phyloP scores from a whole-genome alignment of 1,140 invertebrate genomes.

The Sycophila sp. region DNA sequence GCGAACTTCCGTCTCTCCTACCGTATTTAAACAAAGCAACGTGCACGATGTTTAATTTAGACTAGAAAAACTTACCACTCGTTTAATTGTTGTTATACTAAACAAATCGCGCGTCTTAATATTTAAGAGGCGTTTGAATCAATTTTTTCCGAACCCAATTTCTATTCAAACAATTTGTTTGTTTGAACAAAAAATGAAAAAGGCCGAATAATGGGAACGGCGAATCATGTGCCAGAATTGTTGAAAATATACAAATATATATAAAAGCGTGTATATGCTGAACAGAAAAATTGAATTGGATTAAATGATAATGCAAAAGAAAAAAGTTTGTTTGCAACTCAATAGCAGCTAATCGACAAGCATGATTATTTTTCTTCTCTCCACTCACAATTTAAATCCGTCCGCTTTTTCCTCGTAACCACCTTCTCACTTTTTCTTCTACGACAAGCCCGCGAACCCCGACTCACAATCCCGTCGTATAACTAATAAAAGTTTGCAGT shows the following conservation, averaged over 20 bases:
- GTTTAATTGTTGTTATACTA: constrained; percentile 17
- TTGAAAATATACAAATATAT: background rate
- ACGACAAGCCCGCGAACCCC: too few relatives aligned
- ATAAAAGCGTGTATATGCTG: background rate
- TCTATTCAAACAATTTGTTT: background rate
- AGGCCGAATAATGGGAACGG: background rate
- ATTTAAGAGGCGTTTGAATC: background rate
- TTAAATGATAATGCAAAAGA: constrained; percentile 8
- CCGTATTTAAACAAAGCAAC: constrained; percentile 58
- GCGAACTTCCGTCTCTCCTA: constrained; percentile 56
- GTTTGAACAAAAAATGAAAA: constrained; percentile 19
- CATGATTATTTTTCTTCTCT: constrained; percentile 18
- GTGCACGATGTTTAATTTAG: constrained; percentile 64
- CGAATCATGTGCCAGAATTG: background rate
- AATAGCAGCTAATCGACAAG: constrained; percentile 38
- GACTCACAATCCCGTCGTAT: too few relatives aligned
- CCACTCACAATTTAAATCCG: background rate
- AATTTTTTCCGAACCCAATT: background rate
- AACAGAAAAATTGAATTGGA: constrained; percentile 1
- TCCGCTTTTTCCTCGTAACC: background rate
- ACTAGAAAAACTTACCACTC: background rate
- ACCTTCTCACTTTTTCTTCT: background rate
- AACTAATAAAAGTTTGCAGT: constrained; percentile 27
- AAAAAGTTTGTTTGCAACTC: constrained; percentile 21
- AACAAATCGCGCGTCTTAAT: background rate